These are phyloP conservation scores for Nymphalis urticae DNA, from an alignment of 2,888 invertebrate species.

Conservation along the genomic window DNA sequence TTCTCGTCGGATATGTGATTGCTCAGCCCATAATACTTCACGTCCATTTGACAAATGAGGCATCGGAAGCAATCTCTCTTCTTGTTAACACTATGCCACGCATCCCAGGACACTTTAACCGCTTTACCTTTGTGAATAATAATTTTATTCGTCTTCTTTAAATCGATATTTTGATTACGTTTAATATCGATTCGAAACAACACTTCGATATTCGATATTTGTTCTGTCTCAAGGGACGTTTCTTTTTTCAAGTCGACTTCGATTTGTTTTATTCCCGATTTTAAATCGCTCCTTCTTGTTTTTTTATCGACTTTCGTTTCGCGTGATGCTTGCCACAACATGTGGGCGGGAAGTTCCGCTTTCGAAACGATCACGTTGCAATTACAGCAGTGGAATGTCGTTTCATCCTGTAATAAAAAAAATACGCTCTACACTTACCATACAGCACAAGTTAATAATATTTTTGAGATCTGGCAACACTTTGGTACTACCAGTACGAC, in stretches of 20 bases:
- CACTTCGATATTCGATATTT: slow-evolving; percentile 35
- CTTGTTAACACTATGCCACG: slow-evolving; percentile 40
- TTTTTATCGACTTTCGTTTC: slow-evolving; percentile 19
- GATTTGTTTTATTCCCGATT: slow-evolving; percentile 34
- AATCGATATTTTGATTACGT: slow-evolving; percentile 3
- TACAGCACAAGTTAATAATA: no score
- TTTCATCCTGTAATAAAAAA: no score
- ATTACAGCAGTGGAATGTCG: slow-evolving; percentile 48
- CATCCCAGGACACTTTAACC: slow-evolving; percentile 41
- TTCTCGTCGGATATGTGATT: slow-evolving; percentile 28
- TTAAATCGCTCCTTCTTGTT: slow-evolving; percentile 26
- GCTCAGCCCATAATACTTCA: slow-evolving; percentile 30
- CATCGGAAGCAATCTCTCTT: slow-evolving; percentile 29
- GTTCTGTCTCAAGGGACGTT: slow-evolving; percentile 26
- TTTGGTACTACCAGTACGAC: no score
- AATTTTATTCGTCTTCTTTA: slow-evolving; percentile 38
- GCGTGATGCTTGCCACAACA: slow-evolving; percentile 41
- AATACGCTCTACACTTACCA: no score
- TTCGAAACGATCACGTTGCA: slow-evolving; percentile 48
- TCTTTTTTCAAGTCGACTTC: slow-evolving; percentile 36
- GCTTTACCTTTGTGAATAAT: slow-evolving; percentile 32
- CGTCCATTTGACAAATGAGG: slow-evolving; percentile 34
- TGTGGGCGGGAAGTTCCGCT: slow-evolving; percentile 38
- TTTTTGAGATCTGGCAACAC: no score
- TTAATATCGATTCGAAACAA: slow-evolving; percentile 18